Evolutionary conservation across 2,888 invertebrate species (phyloP), one percentile per base, ranked within the genome.

Genomic region (Acleris holmiana): DNA sequence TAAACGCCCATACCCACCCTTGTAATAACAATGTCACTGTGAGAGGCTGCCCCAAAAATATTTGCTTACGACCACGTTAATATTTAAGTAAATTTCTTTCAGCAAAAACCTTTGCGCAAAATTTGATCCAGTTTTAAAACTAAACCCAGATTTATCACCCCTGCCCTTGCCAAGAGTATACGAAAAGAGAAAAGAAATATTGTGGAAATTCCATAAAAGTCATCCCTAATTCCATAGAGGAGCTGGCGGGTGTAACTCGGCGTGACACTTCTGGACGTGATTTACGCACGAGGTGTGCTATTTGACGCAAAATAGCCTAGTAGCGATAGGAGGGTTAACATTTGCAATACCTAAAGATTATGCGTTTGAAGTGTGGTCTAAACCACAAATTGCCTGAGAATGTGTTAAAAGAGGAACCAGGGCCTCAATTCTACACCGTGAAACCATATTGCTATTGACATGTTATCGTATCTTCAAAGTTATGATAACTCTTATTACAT

Each of bases 221-320:
- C 59, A 65, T 55, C 60, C 59, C 59, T 65, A 65, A 65, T 60
- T 55, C 60, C 55, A 65, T 65, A 60, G 59, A 65, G 65, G 60
- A 65, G 65, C 29, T 35, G 35, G 65, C 49, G 65, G 41, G 44
- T 29, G 65, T 55, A 65, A 65, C 59, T 55, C 65, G 55, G 49
- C 60, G 55, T 65, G 65, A 55, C 65, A 60, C 50, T 53, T 51
- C 58, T 54, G 60, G 65, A 59, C 55, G 65, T 65, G 60, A 65
- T 65, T 65, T 65, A 65, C 65, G 65, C 59, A 35, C 21, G 17
- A 18, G 48, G 58, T 44, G 65, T 54, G 65, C 46, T 62, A 49
- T 65, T 58, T 64, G 58, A 64, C 64, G 41, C 58, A 53, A 47
- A 64, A 57, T 51, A 58, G 58, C 18, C 47, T 8, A 8, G 4